Conservation (phyloP, 2,888 invertebrate species). For the Gandaritis pyraliata region DNA sequence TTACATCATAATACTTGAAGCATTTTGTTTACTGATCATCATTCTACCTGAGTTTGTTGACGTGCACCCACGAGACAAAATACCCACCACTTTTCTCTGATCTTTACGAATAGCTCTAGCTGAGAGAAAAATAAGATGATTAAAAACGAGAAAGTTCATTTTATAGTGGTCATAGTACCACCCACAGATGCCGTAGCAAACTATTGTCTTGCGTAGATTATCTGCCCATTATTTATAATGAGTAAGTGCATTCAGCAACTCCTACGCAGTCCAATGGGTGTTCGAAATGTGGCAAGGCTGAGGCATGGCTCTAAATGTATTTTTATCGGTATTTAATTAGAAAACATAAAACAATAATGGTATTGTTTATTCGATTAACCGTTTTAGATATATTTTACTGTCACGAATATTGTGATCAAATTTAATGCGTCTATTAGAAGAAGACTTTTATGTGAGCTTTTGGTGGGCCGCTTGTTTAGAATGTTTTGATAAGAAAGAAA, state of each 20-base stretch:
- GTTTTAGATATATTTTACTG: conserved; percentile 44
- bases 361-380: conserved; percentile 48
- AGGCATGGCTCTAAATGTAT: conserved; percentile 25
- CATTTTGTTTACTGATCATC: conserved; percentile 59
- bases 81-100: conserved; percentile 43
- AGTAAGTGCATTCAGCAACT: conserved; percentile 65
- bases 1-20: conserved; percentile 50
- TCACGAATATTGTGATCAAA: conserved; percentile 44
- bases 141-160: conserved; percentile 25
- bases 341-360: conserved; percentile 50
- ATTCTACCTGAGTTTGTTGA: conserved; percentile 56
- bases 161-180: conserved; percentile 50
- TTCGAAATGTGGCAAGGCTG: conserved; percentile 36
- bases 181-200: conserved; percentile 64
- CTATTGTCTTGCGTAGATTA: conserved; percentile 74
- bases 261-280: conserved; percentile 57
- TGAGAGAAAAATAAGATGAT: conserved; percentile 2
- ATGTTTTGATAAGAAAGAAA: conserved; percentile 23
- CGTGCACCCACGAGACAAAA: conserved; percentile 58
- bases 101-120: conserved; percentile 12
- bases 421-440: conserved; percentile 29
- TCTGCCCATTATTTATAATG: conserved; percentile 79
- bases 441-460: conserved; percentile 28
- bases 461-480: conserved; percentile 22
- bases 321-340: conserved; percentile 54